phyloP scores from a whole-genome alignment of 2,797 vertebrate species.

The Crax fasciolata region DNA sequence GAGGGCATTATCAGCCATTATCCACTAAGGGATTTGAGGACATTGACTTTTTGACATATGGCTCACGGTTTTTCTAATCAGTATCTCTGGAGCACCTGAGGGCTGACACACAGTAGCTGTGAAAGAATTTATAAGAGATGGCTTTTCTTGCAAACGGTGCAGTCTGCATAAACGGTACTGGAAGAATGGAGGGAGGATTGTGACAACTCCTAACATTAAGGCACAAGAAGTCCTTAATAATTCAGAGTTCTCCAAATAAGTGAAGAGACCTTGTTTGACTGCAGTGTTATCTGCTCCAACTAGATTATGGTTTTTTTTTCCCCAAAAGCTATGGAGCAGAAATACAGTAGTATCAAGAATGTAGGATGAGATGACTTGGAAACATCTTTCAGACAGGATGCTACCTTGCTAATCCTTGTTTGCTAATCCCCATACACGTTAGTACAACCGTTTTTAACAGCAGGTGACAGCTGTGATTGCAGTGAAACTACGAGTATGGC shows the following conservation, averaged over 20 bases:
- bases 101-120: not conserved
- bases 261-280: not conserved
- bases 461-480: conserved; percentile 42
- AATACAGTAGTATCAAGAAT: accelerated
- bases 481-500: not conserved
- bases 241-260: not conserved
- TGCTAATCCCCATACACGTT: not conserved
- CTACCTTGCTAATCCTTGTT: conserved; percentile 30
- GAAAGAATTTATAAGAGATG: not conserved
- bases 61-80: not conserved
- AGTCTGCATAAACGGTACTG: not conserved
- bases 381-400: not conserved
- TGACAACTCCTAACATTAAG: not conserved
- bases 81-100: not conserved
- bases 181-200: not conserved
- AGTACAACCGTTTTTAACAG: conserved; percentile 24
- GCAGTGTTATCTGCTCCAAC: not conserved
- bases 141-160: not conserved
- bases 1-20: not conserved
- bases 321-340: not conserved
- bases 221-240: not conserved
- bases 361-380: not conserved
- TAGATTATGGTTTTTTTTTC: not conserved
- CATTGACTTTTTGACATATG: not conserved
- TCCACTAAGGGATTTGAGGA: not conserved